These are phyloP conservation scores for Tyto alba DNA, from an alignment of 2,113 vertebrate genomes.

Conservation along the genomic window DNA sequence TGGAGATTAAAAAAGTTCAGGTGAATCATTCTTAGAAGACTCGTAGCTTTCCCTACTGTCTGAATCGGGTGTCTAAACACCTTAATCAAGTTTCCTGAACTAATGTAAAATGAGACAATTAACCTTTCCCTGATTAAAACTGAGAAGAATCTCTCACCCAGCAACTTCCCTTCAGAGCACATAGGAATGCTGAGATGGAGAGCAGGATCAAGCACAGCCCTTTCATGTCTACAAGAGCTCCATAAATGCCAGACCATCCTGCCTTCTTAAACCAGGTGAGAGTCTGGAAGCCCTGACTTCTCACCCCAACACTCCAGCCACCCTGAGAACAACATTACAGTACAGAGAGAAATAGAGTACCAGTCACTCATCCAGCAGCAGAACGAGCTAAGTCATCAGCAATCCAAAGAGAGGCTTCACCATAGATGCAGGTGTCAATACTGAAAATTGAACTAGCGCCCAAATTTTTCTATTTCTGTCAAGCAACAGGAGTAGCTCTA, in stretches of 20 bases:
- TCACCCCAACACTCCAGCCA: not conserved
- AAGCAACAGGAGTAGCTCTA: not conserved
- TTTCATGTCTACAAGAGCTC: not conserved
- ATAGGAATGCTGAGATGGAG: not conserved
- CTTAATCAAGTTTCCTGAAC: not conserved
- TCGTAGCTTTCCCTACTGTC: not conserved
- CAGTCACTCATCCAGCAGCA: not conserved
- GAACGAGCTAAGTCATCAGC: not conserved
- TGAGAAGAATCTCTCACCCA: not conserved
- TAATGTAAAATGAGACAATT: not conserved
- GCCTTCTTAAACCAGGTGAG: not conserved
- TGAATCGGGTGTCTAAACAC: not conserved
- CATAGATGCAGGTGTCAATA: not conserved
- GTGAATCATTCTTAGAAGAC: not conserved
- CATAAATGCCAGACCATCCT: not conserved
- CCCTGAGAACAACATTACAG: not conserved
- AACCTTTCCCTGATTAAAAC: not conserved
- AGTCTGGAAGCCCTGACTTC: not conserved
- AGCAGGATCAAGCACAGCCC: not conserved
- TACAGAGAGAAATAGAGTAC: not conserved
- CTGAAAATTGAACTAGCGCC: not conserved
- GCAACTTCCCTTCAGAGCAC: not conserved
- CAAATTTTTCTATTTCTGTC: not conserved
- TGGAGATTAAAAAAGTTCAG: not conserved
- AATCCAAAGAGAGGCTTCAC: not conserved